phyloP scores from a whole-genome alignment of 1,140 invertebrate genomes.

The Drosophila erecta region DNA sequence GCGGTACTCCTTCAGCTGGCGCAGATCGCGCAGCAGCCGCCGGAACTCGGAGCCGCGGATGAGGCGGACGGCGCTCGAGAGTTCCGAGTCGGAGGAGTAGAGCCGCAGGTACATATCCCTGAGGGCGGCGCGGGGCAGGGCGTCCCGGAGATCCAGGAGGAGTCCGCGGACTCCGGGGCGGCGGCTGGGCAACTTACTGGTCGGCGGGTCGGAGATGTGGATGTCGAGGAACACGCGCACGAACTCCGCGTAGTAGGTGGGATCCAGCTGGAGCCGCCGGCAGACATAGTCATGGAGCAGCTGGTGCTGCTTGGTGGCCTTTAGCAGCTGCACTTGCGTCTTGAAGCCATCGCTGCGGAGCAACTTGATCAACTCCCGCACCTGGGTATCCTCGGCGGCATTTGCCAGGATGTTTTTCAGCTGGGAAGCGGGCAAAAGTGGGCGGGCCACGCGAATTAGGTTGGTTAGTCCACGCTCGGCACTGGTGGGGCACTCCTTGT shows the following conservation, averaged over 20 bases:
- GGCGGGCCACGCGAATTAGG: constrained; percentile 53
- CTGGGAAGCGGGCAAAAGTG: constrained; percentile 34
- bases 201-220: constrained; percentile 20
- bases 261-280: constrained; percentile 45
- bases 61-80: constrained; percentile 42
- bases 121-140: constrained; percentile 41
- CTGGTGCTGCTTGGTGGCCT: constrained; percentile 39
- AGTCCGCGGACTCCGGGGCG: constrained; percentile 56
- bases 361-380: constrained; percentile 26
- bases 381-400: constrained; percentile 52
- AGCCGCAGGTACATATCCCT: constrained; percentile 49
- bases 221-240: constrained; percentile 44
- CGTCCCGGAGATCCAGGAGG: constrained; percentile 53
- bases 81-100: constrained; percentile 36
- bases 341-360: constrained; percentile 45
- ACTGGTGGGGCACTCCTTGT: constrained; percentile 31
- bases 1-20: constrained; percentile 49
- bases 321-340: constrained; percentile 22
- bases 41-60: constrained; percentile 60
- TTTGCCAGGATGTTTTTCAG: constrained; percentile 60
- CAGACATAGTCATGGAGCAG: constrained; percentile 47
- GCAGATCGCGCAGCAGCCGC: constrained; percentile 41
- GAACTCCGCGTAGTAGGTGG: constrained; percentile 48
- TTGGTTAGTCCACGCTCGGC: constrained; percentile 41
- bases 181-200: constrained; percentile 48